Evolutionary conservation across 37 sponge, comb jelly and placozoan species (phyloP).

Genomic region (Aplysina aerophoba): DNA sequence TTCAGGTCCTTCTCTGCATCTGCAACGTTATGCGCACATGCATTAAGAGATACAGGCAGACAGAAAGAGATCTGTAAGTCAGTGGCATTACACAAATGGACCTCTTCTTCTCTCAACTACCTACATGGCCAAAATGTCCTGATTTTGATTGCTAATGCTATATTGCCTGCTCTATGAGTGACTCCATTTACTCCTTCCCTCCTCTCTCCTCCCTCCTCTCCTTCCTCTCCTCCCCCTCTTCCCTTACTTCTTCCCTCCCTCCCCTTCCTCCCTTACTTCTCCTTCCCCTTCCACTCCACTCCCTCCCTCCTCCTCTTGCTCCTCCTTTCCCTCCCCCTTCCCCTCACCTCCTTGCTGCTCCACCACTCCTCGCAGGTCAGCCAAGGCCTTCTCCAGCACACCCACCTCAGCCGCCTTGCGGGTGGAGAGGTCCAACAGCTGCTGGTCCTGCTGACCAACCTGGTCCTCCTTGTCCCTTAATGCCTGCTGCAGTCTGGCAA

Average conservation of each 20-base stretch:
- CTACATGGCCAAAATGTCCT: constrained; percentile 19
- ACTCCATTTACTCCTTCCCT: too few species aligned
- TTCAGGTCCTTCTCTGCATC: constrained; percentile 14
- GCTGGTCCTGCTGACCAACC: not conserved
- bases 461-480: constrained; percentile 3
- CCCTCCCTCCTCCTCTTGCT: constrained; percentile 38
- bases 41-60: not conserved
- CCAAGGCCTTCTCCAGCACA: constrained; percentile 49
- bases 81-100: constrained; percentile 1
- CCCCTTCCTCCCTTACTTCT: too few species aligned
- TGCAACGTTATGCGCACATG: not conserved
- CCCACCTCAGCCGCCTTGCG: constrained; percentile 35
- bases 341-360: constrained; percentile 62
- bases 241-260: too few species aligned
- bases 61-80: not conserved
- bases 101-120: not conserved
- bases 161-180: too few species aligned
- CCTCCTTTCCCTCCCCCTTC: not conserved
- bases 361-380: constrained; percentile 50
- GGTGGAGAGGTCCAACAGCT: constrained; percentile 6
- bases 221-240: too few species aligned
- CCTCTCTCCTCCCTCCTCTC: too few species aligned
- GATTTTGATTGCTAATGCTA: too few species aligned
- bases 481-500: constrained; percentile 17
- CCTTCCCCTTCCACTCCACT: constrained; percentile 54